A percentile compares a stretch with the other conserved stretches of the same genome.
These are phyloP conservation scores for Bufo bufo DNA, from an alignment of 2,113 vertebrate species.

Conservation along the genomic window DNA sequence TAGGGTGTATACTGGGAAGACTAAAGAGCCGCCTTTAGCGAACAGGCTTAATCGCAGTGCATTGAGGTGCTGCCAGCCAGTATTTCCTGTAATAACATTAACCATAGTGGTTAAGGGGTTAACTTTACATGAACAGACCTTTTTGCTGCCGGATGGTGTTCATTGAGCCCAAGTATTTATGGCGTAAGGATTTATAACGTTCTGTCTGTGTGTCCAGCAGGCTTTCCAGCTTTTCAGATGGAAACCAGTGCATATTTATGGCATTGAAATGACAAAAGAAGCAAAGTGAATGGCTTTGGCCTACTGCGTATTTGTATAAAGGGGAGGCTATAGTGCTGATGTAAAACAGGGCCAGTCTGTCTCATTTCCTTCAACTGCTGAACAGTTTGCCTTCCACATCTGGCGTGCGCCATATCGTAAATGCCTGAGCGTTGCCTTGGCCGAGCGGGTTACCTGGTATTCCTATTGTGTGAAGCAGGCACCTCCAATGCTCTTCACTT, in stretches of 20 bases:
- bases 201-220: constrained; percentile 73
- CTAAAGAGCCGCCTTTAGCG: not conserved
- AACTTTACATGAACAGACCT: not conserved
- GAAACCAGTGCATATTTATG: constrained; percentile 78
- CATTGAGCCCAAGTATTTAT: constrained; percentile 77
- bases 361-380: constrained; percentile 67
- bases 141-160: constrained; percentile 78
- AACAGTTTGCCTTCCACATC: constrained; percentile 67
- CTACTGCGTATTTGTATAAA: constrained; percentile 73
- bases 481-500: constrained; percentile 37
- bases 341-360: constrained; percentile 64
- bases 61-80: not conserved
- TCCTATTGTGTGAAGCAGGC: constrained; percentile 16
- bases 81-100: not conserved
- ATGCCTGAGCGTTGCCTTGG: constrained; percentile 27
- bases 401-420: constrained; percentile 63
- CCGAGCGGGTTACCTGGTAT: constrained; percentile 26
- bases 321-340: constrained; percentile 77
- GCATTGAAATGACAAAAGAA: constrained; percentile 75
- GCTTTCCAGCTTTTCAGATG: constrained; percentile 77
- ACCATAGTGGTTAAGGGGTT: not conserved
- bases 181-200: constrained; percentile 74
- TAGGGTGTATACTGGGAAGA: not conserved
- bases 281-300: constrained; percentile 74
- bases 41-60: not conserved